These are phyloP conservation scores for Selene dorsalis DNA, from an alignment of 2,797 vertebrate genomes.

Conservation along the genomic window DNA sequence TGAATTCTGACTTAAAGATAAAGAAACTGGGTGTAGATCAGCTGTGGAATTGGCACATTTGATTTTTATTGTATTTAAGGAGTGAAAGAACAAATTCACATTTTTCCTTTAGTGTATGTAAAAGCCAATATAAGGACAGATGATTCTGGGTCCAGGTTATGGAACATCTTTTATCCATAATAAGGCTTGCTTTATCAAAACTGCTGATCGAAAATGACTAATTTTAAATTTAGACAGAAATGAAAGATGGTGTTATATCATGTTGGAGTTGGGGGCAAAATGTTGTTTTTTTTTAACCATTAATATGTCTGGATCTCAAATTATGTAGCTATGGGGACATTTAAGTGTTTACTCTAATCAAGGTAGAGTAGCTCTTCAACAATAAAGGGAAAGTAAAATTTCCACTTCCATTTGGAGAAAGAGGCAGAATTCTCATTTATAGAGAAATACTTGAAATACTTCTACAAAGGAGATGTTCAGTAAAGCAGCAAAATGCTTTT, in stretches of 20 bases:
- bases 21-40: neutral
- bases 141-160: constrained; percentile 1
- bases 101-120: neutral
- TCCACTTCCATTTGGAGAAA: constrained; percentile 5
- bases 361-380: constrained; percentile 24
- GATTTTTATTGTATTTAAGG: constrained; percentile 8
- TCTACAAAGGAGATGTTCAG: constrained; percentile 24
- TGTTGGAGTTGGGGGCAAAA: neutral
- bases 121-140: constrained; percentile 7
- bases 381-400: constrained; percentile 27
- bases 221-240: constrained; percentile 26
- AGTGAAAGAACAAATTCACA: constrained; percentile 18
- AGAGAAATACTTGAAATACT: constrained; percentile 36
- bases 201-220: neutral
- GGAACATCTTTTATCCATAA: neutral
- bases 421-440: constrained; percentile 8
- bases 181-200: constrained; percentile 7
- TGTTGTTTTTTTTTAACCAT: constrained; percentile 9
- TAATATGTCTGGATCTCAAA: constrained; percentile 17
- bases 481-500: constrained; percentile 37
- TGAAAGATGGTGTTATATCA: neutral
- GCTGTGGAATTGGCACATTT: neutral
- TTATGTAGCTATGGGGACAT: neutral
- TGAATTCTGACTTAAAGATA: constrained; percentile 3
- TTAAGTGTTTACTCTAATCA: constrained; percentile 31